phyloP scores from a whole-genome alignment of 2,888 invertebrate species.

The Pantelozetes paolii region DNA sequence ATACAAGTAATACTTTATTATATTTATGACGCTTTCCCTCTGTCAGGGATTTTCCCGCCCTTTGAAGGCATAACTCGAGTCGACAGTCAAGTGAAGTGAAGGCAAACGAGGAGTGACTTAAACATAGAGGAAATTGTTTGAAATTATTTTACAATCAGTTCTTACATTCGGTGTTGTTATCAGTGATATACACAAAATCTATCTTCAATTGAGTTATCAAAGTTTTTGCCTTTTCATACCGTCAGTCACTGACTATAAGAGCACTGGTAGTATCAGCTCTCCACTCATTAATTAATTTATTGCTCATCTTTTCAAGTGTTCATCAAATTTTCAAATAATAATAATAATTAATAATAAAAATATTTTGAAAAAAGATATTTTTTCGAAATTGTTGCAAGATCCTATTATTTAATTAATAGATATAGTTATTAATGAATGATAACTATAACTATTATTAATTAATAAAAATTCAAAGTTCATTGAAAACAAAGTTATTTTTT shows the following conservation, averaged over 20 bases:
- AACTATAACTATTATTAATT: no score
- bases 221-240: no score
- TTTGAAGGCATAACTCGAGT: background rate
- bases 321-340: background rate
- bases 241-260: background rate
- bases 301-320: background rate
- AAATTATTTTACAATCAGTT: background rate
- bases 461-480: no score
- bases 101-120: slow-evolving; percentile 27
- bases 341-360: no score
- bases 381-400: no score
- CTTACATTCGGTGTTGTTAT: background rate
- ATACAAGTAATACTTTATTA: background rate
- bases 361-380: no score
- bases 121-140: slow-evolving; percentile 3
- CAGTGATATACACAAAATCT: no score
- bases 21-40: slow-evolving; percentile 7
- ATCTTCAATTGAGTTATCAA: background rate
- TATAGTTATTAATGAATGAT: no score
- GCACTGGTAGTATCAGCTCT: background rate
- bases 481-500: no score
- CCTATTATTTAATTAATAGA: no score
- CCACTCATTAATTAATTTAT: background rate
- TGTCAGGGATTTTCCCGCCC: slow-evolving; percentile 13
- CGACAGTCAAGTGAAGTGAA: background rate